Conservation (phyloP, 2,797 vertebrate species). For the Phrynocephalus guinanensis region DNA sequence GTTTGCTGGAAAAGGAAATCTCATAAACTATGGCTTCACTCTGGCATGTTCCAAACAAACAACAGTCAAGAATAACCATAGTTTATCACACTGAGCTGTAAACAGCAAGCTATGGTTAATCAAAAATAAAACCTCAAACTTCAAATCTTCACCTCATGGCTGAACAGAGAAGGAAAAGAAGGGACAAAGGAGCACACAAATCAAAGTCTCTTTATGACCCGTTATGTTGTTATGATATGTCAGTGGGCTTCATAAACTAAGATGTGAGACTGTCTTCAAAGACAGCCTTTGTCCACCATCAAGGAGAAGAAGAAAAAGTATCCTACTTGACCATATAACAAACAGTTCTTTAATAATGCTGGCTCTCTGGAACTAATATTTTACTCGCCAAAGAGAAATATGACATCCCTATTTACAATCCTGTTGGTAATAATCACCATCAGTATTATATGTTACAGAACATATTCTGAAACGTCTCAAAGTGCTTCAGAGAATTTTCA, state of each 20-base stretch:
- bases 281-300: neutral
- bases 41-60: too few species aligned
- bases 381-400: neutral
- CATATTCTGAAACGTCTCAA: neutral
- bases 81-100: too few species aligned
- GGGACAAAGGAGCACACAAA: too few species aligned
- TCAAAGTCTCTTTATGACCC: too few species aligned
- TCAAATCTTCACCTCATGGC: too few species aligned
- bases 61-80: too few species aligned
- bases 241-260: neutral
- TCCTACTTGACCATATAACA: neutral
- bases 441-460: neutral
- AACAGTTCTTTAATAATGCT: neutral
- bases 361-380: neutral
- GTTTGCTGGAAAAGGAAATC: too few species aligned
- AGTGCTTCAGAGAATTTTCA: slow-evolving; percentile 1
- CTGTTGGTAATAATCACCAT: neutral
- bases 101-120: too few species aligned
- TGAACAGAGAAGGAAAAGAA: too few species aligned
- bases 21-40: too few species aligned
- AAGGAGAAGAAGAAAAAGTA: neutral
- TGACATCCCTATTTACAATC: neutral
- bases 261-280: neutral
- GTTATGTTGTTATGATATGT: neutral
- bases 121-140: too few species aligned